Evolutionary conservation across 2,113 vertebrate species (phyloP).

Genomic region (Sceloporus undulatus): DNA sequence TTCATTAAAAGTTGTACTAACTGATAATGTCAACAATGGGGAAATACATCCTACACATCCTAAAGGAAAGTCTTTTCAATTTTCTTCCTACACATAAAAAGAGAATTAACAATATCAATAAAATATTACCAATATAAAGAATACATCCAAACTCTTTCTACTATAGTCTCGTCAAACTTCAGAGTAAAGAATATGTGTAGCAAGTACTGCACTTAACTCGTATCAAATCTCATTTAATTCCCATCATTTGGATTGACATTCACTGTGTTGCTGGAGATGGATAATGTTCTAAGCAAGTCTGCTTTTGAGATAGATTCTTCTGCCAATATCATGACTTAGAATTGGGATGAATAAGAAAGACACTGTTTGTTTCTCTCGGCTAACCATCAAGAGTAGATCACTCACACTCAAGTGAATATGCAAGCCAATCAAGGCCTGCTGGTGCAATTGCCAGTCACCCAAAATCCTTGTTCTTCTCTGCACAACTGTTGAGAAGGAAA

Average conservation of each 20-base stretch:
- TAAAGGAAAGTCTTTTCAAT: slow-evolving; percentile 52
- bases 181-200: slow-evolving; percentile 29
- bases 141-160: background rate
- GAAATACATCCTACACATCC: slow-evolving; percentile 33
- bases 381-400: slow-evolving; percentile 53
- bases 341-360: slow-evolving; percentile 56
- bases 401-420: slow-evolving; percentile 59
- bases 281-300: slow-evolving; percentile 66
- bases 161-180: slow-evolving; percentile 24
- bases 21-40: too few relatives aligned
- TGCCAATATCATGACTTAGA: slow-evolving; percentile 42
- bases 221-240: slow-evolving; percentile 69
- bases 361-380: slow-evolving; percentile 53
- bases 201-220: slow-evolving; percentile 41
- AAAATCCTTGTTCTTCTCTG: slow-evolving; percentile 49
- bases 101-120: slow-evolving; percentile 41
- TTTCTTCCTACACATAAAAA: slow-evolving; percentile 42
- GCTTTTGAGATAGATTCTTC: slow-evolving; percentile 49
- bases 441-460: slow-evolving; percentile 56
- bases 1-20: too few relatives aligned
- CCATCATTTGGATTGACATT: slow-evolving; percentile 61
- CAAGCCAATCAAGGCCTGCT: slow-evolving; percentile 38
- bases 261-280: slow-evolving; percentile 58
- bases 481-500: slow-evolving; percentile 55
- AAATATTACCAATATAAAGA: background rate